Percentiles rank a stretch among this genome's conserved stretches.
Conservation (phyloP, 2,888 invertebrate genomes). For the Hypolimnas misippus region DNA sequence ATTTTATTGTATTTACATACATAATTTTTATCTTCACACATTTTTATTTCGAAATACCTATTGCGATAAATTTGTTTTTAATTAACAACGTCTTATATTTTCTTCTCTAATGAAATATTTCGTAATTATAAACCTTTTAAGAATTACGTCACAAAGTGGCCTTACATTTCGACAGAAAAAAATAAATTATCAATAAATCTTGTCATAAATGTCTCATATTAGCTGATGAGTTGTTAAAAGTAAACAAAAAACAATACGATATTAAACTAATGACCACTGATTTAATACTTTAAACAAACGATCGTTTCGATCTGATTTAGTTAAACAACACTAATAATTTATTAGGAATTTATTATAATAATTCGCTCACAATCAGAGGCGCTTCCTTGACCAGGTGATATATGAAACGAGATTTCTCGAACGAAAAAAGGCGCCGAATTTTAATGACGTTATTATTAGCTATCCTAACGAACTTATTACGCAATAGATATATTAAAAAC, state of each 20-base stretch:
- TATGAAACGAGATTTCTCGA: conserved; percentile 6
- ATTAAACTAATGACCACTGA: conserved; percentile 27
- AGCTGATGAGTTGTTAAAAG: conserved; percentile 10
- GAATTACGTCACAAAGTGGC: conserved; percentile 7
- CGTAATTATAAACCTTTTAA: conserved; percentile 6
- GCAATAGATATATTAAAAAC: conserved; percentile 6
- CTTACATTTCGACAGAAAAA: conserved; percentile 7
- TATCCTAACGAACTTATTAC: conserved; percentile 18
- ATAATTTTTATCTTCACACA: too few relatives aligned
- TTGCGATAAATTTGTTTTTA: not conserved
- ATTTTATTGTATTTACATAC: too few relatives aligned
- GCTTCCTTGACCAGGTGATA: conserved; percentile 20
- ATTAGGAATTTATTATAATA: conserved; percentile 41
- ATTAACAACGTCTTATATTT: not conserved
- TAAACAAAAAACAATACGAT: conserved; percentile 18
- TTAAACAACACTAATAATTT: conserved; percentile 35
- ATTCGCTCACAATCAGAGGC: conserved; percentile 13
- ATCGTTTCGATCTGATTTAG: conserved; percentile 41
- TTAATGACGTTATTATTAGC: conserved; percentile 3
- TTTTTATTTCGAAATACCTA: not conserved
- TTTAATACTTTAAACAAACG: conserved; percentile 43
- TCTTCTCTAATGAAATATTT: not conserved
- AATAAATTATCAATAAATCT: conserved; percentile 17
- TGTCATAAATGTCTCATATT: conserved; percentile 15
- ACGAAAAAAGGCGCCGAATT: conserved; percentile 20